Evolutionary conservation across 2,888 invertebrate species (phyloP).

Genomic region (Phortica okadai): DNA sequence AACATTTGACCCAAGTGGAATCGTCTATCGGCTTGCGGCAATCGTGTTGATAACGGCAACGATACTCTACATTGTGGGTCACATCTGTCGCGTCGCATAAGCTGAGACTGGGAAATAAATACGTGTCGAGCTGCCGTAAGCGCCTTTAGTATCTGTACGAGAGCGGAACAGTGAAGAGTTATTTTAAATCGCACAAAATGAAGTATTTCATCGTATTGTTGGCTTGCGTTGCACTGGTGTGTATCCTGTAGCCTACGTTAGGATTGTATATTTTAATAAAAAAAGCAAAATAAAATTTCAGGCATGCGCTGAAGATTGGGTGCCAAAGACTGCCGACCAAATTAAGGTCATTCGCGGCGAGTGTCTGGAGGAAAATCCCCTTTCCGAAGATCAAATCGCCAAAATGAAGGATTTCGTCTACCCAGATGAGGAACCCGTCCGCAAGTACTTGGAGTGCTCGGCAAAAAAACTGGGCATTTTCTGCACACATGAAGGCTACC

Average conservation of each 20-base stretch:
- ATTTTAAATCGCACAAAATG: slow-evolving; percentile 28
- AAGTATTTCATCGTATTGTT: slow-evolving; percentile 54
- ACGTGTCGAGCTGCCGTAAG: neutral
- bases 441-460: slow-evolving; percentile 67
- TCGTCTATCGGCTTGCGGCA: slow-evolving; percentile 15
- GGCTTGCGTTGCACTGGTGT: slow-evolving; percentile 56
- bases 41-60: slow-evolving; percentile 9
- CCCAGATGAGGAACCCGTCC: slow-evolving; percentile 67
- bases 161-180: slow-evolving; percentile 39
- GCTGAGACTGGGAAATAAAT: slow-evolving; percentile 31
- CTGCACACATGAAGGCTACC: slow-evolving; percentile 67
- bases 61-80: neutral
- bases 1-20: slow-evolving; percentile 53
- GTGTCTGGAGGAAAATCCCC: slow-evolving; percentile 62
- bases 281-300: slow-evolving; percentile 35
- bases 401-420: slow-evolving; percentile 65
- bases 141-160: slow-evolving; percentile 47
- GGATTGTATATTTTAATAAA: neutral
- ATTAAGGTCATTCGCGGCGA: slow-evolving; percentile 65
- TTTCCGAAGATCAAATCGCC: slow-evolving; percentile 54
- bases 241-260: slow-evolving; percentile 31
- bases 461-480: slow-evolving; percentile 68
- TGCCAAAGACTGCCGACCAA: slow-evolving; percentile 63
- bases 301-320: slow-evolving; percentile 69
- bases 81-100: neutral